Percentiles rank a stretch among this genome's conserved stretches.
Evolutionary conservation across 1,140 invertebrate species (phyloP).

Genomic region (Zeugodacus cucurbitae): DNA sequence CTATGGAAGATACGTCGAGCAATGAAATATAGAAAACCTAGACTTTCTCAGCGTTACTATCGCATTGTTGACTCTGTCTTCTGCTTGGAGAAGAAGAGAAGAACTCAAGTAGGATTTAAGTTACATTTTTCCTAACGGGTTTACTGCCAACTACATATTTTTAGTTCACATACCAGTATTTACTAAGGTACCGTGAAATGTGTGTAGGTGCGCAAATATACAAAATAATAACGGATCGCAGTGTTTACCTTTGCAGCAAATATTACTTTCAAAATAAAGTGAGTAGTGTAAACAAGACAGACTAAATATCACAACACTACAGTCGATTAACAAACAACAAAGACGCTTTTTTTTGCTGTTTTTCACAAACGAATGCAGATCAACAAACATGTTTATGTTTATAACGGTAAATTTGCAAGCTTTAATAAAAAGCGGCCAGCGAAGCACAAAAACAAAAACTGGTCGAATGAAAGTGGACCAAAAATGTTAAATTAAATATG

Average conservation of each 20-base stretch:
- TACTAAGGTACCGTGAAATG: background rate
- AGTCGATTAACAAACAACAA: background rate
- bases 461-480: background rate
- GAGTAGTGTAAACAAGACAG: background rate
- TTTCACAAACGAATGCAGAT: background rate
- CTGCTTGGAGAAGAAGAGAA: too few relatives aligned
- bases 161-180: background rate
- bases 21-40: too few relatives aligned
- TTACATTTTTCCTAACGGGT: too few relatives aligned
- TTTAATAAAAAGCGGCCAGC: background rate
- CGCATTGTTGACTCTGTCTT: too few relatives aligned
- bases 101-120: too few relatives aligned
- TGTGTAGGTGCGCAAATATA: background rate
- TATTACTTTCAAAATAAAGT: constrained; percentile 20
- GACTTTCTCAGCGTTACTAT: too few relatives aligned
- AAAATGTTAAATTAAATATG: constrained; percentile 22
- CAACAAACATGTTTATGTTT: background rate
- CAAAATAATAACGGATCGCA: background rate
- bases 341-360: background rate
- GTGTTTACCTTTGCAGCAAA: background rate
- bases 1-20: too few relatives aligned
- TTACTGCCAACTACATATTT: too few relatives aligned
- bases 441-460: background rate
- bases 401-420: constrained; percentile 12
- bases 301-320: constrained; percentile 1